These are phyloP conservation scores for Hylaeus anthracinus DNA, from an alignment of 1,140 invertebrate species.

Conservation along the genomic window DNA sequence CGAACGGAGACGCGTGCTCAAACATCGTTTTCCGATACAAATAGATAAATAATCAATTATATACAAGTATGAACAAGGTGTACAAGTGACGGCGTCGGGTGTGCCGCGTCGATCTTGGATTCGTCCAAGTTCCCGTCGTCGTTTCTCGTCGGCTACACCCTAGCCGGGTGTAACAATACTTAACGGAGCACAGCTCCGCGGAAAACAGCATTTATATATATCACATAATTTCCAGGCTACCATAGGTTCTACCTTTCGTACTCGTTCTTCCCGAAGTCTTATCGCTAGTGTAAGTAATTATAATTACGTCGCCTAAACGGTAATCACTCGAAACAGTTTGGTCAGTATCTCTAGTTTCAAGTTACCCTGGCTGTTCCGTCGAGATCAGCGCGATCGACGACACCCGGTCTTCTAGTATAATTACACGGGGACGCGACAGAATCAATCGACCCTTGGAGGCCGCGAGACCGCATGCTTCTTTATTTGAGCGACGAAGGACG, in stretches of 20 bases:
- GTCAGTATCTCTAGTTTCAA: conserved; percentile 56
- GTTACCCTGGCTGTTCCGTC: neutral
- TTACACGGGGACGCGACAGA: too few species aligned
- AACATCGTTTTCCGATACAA: conserved; percentile 54
- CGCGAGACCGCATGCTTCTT: too few species aligned
- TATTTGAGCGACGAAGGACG: too few species aligned
- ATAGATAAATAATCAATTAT: conserved; percentile 71
- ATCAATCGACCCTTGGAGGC: too few species aligned
- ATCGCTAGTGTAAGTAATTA: conserved; percentile 48
- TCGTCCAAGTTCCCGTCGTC: neutral
- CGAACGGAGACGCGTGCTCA: conserved; percentile 7
- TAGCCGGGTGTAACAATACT: conserved; percentile 71
- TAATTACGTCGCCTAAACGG: conserved; percentile 50
- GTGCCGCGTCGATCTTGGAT: conserved; percentile 42
- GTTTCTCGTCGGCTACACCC: conserved; percentile 13
- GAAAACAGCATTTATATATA: conserved; percentile 74
- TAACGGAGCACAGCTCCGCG: conserved; percentile 76
- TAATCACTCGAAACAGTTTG: conserved; percentile 56
- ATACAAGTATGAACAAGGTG: conserved; percentile 78
- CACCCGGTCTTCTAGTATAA: too few species aligned
- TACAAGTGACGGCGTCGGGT: conserved; percentile 63
- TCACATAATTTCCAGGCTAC: conserved; percentile 78
- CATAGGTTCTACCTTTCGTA: conserved; percentile 58
- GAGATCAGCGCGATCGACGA: neutral
- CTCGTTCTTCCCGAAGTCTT: conserved; percentile 25